phyloP scores from a whole-genome alignment of 2,888 invertebrate species.

The Crepidodera aurea region DNA sequence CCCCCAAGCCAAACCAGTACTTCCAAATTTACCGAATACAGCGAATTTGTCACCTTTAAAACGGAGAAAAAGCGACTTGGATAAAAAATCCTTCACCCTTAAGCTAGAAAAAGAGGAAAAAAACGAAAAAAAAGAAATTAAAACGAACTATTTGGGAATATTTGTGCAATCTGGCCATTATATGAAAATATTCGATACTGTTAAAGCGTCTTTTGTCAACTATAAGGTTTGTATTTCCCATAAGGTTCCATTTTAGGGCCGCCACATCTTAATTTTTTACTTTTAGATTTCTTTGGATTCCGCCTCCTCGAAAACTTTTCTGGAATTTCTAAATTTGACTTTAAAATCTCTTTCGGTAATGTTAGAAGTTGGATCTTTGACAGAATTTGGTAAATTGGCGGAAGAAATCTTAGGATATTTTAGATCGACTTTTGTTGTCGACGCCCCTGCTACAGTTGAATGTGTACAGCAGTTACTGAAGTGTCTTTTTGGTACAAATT shows the following conservation, averaged over 20 bases:
- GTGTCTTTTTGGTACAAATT: slow-evolving; percentile 80
- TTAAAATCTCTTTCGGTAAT: slow-evolving; percentile 74
- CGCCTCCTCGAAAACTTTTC: slow-evolving; percentile 78
- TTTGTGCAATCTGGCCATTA: slow-evolving; percentile 81
- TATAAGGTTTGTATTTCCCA: slow-evolving; percentile 73
- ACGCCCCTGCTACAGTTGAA: slow-evolving; percentile 73
- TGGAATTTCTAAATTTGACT: slow-evolving; percentile 70
- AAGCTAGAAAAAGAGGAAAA: slow-evolving; percentile 55
- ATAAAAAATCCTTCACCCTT: slow-evolving; percentile 50
- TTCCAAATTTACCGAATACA: slow-evolving; percentile 65
- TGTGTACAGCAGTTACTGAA: slow-evolving; percentile 81
- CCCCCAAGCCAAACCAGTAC: slow-evolving; percentile 63
- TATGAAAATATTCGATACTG: slow-evolving; percentile 81
- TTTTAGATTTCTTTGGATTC: slow-evolving; percentile 79
- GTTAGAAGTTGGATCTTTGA: slow-evolving; percentile 72
- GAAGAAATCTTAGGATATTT: slow-evolving; percentile 84
- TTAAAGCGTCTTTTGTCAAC: slow-evolving; percentile 85
- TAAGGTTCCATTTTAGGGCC: too few relatives aligned
- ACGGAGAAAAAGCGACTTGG: slow-evolving; percentile 58
- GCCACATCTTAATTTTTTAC: too few relatives aligned
- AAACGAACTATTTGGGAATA: slow-evolving; percentile 64
- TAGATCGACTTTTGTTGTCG: slow-evolving; percentile 73
- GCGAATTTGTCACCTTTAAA: slow-evolving; percentile 62
- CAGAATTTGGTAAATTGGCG: slow-evolving; percentile 76
- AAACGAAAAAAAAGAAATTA: slow-evolving; percentile 50